phyloP scores from a whole-genome alignment of 2,113 vertebrate genomes.

The Eidolon helvum region DNA sequence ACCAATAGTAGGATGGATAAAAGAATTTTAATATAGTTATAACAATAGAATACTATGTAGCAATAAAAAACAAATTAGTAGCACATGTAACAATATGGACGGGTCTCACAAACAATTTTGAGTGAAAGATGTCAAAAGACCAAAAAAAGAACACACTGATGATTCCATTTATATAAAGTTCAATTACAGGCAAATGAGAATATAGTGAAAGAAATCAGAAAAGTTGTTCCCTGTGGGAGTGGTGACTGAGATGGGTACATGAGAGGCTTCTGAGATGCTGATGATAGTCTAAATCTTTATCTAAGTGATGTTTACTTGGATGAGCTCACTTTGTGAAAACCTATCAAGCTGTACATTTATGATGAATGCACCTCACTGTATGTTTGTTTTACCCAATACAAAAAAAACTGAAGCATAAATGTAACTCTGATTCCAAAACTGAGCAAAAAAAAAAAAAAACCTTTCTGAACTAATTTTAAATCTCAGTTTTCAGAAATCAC shows the following conservation, averaged over 20 bases:
- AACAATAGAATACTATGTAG: not conserved
- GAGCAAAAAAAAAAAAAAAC: slow-evolving; percentile 29
- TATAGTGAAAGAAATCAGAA: not conserved
- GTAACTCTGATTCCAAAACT: slow-evolving; percentile 39
- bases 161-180: not conserved
- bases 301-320: not conserved
- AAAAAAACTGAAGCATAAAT: not conserved
- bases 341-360: not conserved
- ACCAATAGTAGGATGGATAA: not conserved
- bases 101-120: not conserved
- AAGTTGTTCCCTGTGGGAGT: not conserved
- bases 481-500: slow-evolving; percentile 1
- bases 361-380: not conserved
- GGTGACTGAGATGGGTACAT: not conserved
- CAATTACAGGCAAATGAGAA: not conserved
- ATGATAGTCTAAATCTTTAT: not conserved
- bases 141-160: not conserved
- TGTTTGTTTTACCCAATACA: not conserved
- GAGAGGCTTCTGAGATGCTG: not conserved
- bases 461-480: slow-evolving; percentile 31
- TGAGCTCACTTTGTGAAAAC: not conserved
- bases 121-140: not conserved
- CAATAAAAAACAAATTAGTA: not conserved
- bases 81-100: not conserved
- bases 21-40: not conserved